Conservation (phyloP, 2,113 vertebrate species). For the Nicator chloris region DNA sequence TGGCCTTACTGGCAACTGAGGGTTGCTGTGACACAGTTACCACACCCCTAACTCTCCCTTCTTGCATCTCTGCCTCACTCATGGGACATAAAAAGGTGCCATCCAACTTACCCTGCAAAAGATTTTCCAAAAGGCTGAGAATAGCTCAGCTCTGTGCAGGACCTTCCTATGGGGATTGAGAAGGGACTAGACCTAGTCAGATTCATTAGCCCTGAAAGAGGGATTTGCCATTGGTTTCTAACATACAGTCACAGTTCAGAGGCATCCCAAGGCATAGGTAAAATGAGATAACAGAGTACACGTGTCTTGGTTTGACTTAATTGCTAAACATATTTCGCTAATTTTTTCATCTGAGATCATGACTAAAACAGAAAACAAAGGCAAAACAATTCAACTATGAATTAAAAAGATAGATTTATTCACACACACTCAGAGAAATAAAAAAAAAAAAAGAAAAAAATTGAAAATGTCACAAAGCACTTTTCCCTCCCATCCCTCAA, state of each 20-base stretch:
- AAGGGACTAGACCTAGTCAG: background rate
- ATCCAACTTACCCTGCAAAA: background rate
- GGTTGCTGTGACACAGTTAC: background rate
- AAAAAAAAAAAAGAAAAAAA: too few relatives aligned
- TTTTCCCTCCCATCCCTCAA: too few relatives aligned
- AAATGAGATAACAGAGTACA: background rate
- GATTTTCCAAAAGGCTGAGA: background rate
- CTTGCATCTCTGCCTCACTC: background rate
- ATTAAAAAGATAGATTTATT: too few relatives aligned
- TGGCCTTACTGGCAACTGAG: background rate
- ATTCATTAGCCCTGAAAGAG: background rate
- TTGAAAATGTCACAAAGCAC: too few relatives aligned
- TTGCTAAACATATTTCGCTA: too few relatives aligned
- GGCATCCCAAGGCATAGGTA: background rate
- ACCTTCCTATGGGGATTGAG: fast-evolving
- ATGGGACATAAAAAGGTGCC: background rate
- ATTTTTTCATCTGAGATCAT: too few relatives aligned
- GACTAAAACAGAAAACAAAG: too few relatives aligned
- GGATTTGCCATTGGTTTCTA: background rate
- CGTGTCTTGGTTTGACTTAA: too few relatives aligned
- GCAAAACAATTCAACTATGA: too few relatives aligned
- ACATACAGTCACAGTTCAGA: background rate
- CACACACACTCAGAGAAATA: too few relatives aligned
- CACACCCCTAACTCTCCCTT: background rate
- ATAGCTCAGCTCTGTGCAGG: background rate